phyloP scores from a whole-genome alignment of 2,888 invertebrate genomes.

The Himalopsyche kuldschensis region DNA sequence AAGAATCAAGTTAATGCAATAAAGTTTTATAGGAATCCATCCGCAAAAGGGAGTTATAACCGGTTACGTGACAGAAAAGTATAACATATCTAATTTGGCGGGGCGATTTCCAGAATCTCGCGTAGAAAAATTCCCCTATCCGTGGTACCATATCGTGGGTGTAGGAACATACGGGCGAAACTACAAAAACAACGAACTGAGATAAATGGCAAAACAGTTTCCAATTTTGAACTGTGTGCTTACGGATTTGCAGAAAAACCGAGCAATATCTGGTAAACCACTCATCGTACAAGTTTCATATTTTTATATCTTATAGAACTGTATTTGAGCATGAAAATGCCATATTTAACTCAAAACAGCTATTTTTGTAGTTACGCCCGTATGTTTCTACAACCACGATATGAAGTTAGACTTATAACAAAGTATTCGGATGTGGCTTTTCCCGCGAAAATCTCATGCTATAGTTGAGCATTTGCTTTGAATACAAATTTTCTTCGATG shows the following conservation, averaged over 20 bases:
- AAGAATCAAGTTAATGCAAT: not conserved
- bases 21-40: not conserved
- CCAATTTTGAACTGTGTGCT: too few relatives aligned
- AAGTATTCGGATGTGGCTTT: not conserved
- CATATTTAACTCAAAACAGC: too few relatives aligned
- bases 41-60: not conserved
- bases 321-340: too few relatives aligned
- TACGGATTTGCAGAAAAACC: too few relatives aligned
- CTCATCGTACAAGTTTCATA: too few relatives aligned
- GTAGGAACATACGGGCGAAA: too few relatives aligned
- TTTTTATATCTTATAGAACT: too few relatives aligned
- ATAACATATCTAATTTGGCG: not conserved
- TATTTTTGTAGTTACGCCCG: too few relatives aligned
- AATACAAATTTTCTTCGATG: not conserved
- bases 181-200: too few relatives aligned
- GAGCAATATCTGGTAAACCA: too few relatives aligned
- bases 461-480: not conserved
- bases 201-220: too few relatives aligned
- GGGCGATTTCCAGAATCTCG: not conserved
- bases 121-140: not conserved
- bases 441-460: not conserved
- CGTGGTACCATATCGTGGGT: not conserved
- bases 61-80: not conserved
- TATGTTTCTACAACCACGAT: too few relatives aligned
- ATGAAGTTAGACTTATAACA: not conserved